These are phyloP conservation scores for Hemibates koningsi DNA, from an alignment of 2,113 vertebrate genomes.

Conservation along the genomic window DNA sequence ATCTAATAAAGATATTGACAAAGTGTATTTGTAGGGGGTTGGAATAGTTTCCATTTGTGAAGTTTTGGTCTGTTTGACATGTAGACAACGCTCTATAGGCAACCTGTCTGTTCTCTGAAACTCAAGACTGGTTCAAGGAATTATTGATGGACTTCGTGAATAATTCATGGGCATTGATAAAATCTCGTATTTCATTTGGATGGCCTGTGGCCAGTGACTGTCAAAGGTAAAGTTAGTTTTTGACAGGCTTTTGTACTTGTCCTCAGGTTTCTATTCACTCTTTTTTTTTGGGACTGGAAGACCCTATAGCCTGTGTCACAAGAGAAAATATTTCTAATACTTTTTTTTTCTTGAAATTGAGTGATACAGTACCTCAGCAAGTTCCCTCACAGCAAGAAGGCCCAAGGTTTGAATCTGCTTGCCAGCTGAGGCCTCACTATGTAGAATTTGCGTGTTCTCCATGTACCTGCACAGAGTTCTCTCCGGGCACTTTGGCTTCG, in stretches of 20 bases:
- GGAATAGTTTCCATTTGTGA: neutral
- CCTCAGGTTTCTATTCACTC: neutral
- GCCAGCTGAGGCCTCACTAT: neutral
- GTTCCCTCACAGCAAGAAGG: neutral
- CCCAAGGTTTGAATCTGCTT: neutral
- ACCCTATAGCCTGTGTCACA: neutral
- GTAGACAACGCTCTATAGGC: neutral
- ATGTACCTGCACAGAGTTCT: neutral
- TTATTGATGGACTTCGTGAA: constrained; percentile 26
- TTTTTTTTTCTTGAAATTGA: neutral
- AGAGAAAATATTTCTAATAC: neutral
- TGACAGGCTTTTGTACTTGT: constrained; percentile 4
- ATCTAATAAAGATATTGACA: neutral
- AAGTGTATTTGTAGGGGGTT: neutral
- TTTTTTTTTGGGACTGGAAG: neutral
- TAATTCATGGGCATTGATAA: constrained; percentile 38
- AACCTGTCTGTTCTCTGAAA: constrained; percentile 14
- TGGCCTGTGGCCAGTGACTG: neutral
- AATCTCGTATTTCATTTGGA: constrained; percentile 12
- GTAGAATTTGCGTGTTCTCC: neutral
- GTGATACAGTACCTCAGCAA: neutral
- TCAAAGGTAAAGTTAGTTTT: neutral
- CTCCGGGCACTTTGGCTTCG: rapidly evolving
- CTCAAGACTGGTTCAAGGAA: neutral
- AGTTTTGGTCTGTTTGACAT: neutral